Evolutionary conservation across 1,140 invertebrate genomes (phyloP), one percentile per base, ranked within the genome.

Genomic region (Lepidurus apus): DNA sequence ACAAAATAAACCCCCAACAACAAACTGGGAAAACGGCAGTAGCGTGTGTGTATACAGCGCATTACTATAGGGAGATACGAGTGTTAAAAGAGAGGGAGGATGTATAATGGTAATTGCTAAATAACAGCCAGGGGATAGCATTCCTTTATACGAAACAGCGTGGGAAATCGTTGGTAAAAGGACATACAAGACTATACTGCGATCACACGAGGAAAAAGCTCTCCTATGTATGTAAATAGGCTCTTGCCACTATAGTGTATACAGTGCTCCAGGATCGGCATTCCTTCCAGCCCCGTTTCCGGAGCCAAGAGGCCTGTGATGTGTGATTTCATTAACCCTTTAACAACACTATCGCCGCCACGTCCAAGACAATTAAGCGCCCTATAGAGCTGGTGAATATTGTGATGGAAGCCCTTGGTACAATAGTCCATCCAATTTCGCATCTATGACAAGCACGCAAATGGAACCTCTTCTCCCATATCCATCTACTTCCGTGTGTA

Each of bases 21-120:
- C 53, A 21, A 47, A 65, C 53, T 17, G 34, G 3, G 34, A 34
- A 65, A n/a, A 65, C 21, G 21, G 1, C 17, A 65, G 53, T 65
- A 65, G 53, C 53, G 53, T 65, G 53, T 65, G 47, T 13, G 9
- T 65, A n/a, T 7, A 13, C 21, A 13, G 53, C 53, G 53, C 21
- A 34, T 34, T 17, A 21, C 17, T 3, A 65, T 4, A 65, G 17
- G 53, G 53, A 65, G 53, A 65, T 65, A 65, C 53, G 53, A 65
- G 53, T 65, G 53, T 65, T 65, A 65, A 65, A 65, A 65, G 53
- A 65, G 53, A 65, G 53, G 53, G 53, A 65, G 53, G 53, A 65
- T 65, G 53, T 65, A 21, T 65, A 65, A 65, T 65, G 53, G 13
- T 65, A 65, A 65, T 65, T 21, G 53, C 53, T 65, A 65, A 65